Base-by-base conservation (phyloP, 2,797 vertebrate species). In the Argya squamiceps region DNA sequence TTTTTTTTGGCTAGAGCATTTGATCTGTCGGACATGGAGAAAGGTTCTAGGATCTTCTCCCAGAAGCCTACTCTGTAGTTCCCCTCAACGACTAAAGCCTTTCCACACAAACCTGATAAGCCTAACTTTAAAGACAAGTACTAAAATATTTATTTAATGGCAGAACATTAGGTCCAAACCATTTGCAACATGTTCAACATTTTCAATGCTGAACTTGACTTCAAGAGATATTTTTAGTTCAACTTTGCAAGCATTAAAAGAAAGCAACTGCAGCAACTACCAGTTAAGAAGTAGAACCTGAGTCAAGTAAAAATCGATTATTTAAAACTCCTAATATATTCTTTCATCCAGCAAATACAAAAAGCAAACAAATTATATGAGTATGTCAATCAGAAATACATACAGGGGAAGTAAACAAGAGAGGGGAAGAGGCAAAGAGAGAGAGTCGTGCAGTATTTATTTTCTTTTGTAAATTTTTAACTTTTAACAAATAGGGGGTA, bases 281-380 rank as follows among this genome's bases (percentile, higher is more conserved):
- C 24, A 49, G 49, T 60, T 84, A 82, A 76, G 74, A 88, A 74
- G 27, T 5, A 68, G 71, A 92, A 85, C 39, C 30, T 58, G 10
- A 92, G 60, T 50, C 64, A 92, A 92, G 62, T 62, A 84, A 82
- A 94, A 96, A 89, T 91, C 6, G 74, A 39, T 89, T 79, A 84
- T 92, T 93, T 79, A 73, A 79, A 96, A 67, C 26, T 86, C 37
- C 14, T 89, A 44, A 47, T 91, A 53, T 11, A 15, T 87, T 59
- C 8, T 14, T 79, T 89, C 49, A 53, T 47, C 37, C 32, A 43
- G 15, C 4, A 89, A 74, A 89, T 67, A 82, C 8, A 68, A 80
- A 82, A 76, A 4, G 2, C 15, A 80, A 77, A 74, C 5, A 69
- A 62, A 62, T 79, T 52, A 30, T 62, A 50, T 22, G 27, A 11